Conservation (phyloP, 2,113 vertebrate genomes). For the Sorex fumeus region DNA sequence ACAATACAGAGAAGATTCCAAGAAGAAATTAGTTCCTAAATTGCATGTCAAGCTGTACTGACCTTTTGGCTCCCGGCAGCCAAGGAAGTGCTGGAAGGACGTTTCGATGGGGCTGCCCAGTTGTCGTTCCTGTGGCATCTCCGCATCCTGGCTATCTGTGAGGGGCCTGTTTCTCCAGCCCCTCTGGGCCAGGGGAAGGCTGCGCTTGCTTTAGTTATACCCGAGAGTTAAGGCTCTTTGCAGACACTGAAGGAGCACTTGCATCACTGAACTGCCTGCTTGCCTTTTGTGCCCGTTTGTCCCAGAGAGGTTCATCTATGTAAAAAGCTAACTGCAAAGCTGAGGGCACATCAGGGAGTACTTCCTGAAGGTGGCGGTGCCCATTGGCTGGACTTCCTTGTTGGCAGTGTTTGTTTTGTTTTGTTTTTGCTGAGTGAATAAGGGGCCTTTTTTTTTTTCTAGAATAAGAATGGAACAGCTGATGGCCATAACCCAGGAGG, state of each 20-base stretch:
- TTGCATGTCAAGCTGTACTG: too few species aligned
- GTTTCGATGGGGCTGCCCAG: not conserved
- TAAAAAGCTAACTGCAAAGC: not conserved
- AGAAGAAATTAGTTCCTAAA: too few species aligned
- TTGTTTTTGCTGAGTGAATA: not conserved
- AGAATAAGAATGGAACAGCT: slow-evolving; percentile 97
- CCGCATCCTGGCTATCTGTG: fast-evolving
- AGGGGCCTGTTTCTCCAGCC: not conserved
- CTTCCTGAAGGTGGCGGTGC: not conserved
- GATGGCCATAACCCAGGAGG: slow-evolving; percentile 97
- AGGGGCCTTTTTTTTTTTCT: slow-evolving; percentile 13
- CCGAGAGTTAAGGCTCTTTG: not conserved
- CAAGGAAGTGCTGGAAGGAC: not conserved
- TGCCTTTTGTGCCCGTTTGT: not conserved
- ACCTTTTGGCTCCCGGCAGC: too few species aligned
- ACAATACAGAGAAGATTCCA: too few species aligned
- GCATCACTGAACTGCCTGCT: not conserved
- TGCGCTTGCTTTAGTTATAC: not conserved
- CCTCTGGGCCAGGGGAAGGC: not conserved
- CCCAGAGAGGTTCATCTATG: not conserved
- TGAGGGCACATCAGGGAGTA: not conserved
- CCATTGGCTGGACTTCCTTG: not conserved
- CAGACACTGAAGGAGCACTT: not conserved
- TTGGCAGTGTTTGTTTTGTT: not conserved
- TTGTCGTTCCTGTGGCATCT: not conserved